Conservation (phyloP, 2,888 invertebrate genomes). For the Corbicula japonica region DNA sequence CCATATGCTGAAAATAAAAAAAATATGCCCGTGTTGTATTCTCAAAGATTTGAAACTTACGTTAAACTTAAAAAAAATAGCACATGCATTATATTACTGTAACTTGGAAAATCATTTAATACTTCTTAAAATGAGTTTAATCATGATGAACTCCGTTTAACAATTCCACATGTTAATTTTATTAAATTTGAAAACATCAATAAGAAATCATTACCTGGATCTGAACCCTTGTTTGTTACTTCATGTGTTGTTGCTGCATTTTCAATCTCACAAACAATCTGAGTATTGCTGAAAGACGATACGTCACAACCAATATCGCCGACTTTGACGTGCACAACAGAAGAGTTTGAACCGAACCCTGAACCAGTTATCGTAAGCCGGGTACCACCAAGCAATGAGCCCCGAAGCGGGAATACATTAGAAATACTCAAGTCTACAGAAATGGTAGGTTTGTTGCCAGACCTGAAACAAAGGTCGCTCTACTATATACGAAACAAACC, state of each 20-base stretch:
- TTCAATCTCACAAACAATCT: conserved; percentile 67
- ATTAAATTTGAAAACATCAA: background rate
- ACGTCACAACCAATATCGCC: conserved; percentile 63
- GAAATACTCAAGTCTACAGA: conserved; percentile 64
- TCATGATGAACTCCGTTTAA: no score
- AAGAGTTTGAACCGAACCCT: conserved; percentile 72
- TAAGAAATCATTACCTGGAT: conserved; percentile 49
- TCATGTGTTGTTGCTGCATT: conserved; percentile 62
- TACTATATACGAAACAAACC: no score
- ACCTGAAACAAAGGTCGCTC: conserved; percentile 5
- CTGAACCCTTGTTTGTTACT: conserved; percentile 71
- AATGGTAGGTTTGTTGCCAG: conserved; percentile 14
- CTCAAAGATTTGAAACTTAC: no score
- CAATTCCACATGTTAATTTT: no score
- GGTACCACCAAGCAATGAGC: conserved; percentile 77
- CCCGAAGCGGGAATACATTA: conserved; percentile 68
- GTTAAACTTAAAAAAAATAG: no score
- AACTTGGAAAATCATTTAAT: no score
- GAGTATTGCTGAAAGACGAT: conserved; percentile 50
- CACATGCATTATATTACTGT: no score
- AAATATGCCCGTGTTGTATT: no score
- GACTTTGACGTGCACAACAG: conserved; percentile 62
- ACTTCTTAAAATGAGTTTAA: no score
- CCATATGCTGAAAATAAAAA: conserved; percentile 70
- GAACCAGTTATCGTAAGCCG: conserved; percentile 73